Evolutionary conservation across 2,113 vertebrate genomes (phyloP).

Genomic region (Hyperoodon ampullatus): DNA sequence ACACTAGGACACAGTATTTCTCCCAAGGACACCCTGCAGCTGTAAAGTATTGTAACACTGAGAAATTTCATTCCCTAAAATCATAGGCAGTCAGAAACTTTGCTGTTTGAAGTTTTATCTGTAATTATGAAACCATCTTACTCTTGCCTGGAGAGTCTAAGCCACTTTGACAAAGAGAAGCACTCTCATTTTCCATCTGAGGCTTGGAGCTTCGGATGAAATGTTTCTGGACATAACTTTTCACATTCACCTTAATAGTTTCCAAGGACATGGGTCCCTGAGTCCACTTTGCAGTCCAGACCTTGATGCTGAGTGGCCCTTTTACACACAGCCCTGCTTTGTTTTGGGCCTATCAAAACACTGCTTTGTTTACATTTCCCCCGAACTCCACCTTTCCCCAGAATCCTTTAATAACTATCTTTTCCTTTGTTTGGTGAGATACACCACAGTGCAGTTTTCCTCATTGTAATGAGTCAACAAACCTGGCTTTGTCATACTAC

Average conservation of each 20-base stretch:
- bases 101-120: background rate
- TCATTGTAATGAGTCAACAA: background rate
- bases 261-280: background rate
- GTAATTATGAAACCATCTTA: background rate
- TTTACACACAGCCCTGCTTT: background rate
- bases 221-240: slow-evolving; percentile 6
- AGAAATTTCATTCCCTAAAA: background rate
- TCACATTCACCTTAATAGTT: background rate
- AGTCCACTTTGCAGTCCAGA: background rate
- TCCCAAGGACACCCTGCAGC: background rate
- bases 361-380: background rate
- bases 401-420: background rate
- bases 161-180: background rate
- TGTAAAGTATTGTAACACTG: background rate
- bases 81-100: background rate
- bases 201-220: background rate
- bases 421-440: background rate
- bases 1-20: background rate
- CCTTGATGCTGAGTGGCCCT: background rate
- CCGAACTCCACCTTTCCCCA: background rate
- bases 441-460: background rate
- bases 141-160: background rate
- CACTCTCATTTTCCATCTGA: background rate
- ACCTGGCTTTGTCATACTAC: background rate
- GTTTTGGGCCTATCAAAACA: background rate